Base-by-base conservation (phyloP, 2,113 vertebrate genomes). In the Puffinus mauretanicus region DNA sequence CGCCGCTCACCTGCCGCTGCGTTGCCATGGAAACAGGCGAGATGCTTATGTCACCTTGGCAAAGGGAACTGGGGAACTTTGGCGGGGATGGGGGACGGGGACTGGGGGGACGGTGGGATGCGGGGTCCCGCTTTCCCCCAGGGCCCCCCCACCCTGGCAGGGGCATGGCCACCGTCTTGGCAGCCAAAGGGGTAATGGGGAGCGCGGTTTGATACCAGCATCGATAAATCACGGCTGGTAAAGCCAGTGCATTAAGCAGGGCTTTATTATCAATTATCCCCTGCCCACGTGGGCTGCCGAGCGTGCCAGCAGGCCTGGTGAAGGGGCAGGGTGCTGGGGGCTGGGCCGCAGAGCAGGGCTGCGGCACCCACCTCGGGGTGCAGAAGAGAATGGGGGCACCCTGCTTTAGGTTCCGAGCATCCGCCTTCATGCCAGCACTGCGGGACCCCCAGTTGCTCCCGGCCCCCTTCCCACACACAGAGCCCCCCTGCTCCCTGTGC, bases 251-350 rank as follows among this genome's bases (percentile, higher is more conserved):
- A 94, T 98, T 98, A 98, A 97, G 91, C 66, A 91, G 93, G 94
- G 95, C 93, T 98, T 98, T 97, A 98, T 97, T 97, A 98, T 95
- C 98, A 98, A 98, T 98, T 98, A 98, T 96, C 96, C 88, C 94
- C 82, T 40, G 16, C 10, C 65, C 88, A 96, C 81, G 60, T 87
- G 80, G 89, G 57, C n/a, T 95, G 93, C 83, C 1, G 27, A 84
- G 86, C 14, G 10, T 3, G 30, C 22, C 4, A 1, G 44, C 57
- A 76, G 62, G 77, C 67, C 18, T 54, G 11, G 40, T 6, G 7
- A 73, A 91, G 29, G 69, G 70, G 29, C 60, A 69, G 49, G 57
- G 54, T 51, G 54, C 54, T 27, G 91, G 69, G 30, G 32, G 40
- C 20, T 34, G 19, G 47, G 65, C 25, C 13, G 34, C 18, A 18